Conservation (phyloP, 2,113 vertebrate species). For the Thamnaconus septentrionalis region DNA sequence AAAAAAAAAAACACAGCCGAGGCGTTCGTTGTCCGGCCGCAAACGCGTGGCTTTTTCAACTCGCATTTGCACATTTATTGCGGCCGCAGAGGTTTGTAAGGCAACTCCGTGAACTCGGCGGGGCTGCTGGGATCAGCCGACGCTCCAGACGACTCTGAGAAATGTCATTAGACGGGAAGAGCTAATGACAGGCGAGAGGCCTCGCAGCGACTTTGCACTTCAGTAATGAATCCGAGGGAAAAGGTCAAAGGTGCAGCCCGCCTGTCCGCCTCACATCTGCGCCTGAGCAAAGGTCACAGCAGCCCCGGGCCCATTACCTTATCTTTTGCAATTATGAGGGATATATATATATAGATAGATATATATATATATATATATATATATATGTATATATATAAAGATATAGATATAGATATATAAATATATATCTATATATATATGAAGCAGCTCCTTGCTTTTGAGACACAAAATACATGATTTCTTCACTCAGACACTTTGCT, state of each 20-base stretch:
- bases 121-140: neutral
- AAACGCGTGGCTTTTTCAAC: too few species aligned
- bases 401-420: too few species aligned
- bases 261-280: constrained; percentile 32
- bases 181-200: constrained; percentile 33
- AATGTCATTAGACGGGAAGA: constrained; percentile 42
- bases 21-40: too few species aligned
- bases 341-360: neutral
- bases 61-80: too few species aligned
- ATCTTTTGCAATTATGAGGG: constrained; percentile 49
- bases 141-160: constrained; percentile 5
- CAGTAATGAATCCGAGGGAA: constrained; percentile 38
- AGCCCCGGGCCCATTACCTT: constrained; percentile 43
- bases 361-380: too few species aligned
- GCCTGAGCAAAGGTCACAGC: constrained; percentile 53
- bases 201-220: constrained; percentile 4
- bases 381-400: too few species aligned
- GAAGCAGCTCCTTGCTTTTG: too few species aligned
- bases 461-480: too few species aligned
- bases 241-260: constrained; percentile 49
- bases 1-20: neutral
- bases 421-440: too few species aligned
- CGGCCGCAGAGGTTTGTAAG: too few species aligned
- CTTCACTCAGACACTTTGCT: too few species aligned
- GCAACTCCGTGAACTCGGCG: too few species aligned